phyloP scores from a whole-genome alignment of 2,113 vertebrate genomes.

The Oenanthe melanoleuca region DNA sequence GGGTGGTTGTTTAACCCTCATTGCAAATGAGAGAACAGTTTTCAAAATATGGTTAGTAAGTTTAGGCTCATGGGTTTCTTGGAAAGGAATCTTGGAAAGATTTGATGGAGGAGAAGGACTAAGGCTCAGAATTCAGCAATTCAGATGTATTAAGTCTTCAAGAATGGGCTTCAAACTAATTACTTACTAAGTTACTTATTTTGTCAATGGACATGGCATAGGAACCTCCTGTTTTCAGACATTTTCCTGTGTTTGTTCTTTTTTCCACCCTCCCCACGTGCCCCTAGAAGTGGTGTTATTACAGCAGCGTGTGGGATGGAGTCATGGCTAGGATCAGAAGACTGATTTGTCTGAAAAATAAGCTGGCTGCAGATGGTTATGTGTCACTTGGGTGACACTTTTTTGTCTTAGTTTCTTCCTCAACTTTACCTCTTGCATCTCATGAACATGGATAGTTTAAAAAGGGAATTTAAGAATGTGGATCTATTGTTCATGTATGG shows the following conservation, averaged over 20 bases:
- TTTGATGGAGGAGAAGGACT: background rate
- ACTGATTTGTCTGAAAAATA: background rate
- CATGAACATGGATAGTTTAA: background rate
- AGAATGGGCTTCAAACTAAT: background rate
- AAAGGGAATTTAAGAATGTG: background rate
- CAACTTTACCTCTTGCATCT: background rate
- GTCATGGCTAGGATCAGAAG: background rate
- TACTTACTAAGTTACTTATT: background rate
- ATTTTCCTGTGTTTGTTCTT: background rate
- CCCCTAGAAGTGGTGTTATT: background rate
- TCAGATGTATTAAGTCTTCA: background rate
- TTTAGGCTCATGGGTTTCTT: background rate
- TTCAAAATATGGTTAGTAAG: background rate
- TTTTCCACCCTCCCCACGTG: background rate
- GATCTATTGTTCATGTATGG: background rate
- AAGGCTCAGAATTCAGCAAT: background rate
- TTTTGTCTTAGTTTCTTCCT: background rate
- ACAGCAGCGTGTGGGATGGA: rapidly evolving
- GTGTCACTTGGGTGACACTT: background rate
- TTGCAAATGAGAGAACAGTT: background rate
- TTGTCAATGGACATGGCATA: background rate
- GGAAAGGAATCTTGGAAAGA: background rate
- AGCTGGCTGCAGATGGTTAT: background rate
- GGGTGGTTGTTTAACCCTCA: background rate
- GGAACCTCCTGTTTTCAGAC: background rate